Evolutionary conservation across 2,113 vertebrate genomes (phyloP).

Genomic region (Archocentrus centrarchus): DNA sequence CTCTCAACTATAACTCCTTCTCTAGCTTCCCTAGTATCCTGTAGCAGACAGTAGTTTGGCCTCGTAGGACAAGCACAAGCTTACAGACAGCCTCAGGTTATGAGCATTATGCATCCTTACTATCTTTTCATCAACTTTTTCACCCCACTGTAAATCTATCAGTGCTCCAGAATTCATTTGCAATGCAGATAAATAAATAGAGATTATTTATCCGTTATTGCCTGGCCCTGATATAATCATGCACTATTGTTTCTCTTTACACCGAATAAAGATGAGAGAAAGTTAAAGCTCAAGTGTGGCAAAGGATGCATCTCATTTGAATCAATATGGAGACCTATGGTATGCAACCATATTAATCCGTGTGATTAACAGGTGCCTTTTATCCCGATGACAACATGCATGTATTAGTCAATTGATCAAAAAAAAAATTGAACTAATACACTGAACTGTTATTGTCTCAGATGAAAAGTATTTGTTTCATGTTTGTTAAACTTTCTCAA

Average conservation of each 20-base stretch:
- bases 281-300: not conserved
- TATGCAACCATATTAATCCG: not conserved
- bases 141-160: not conserved
- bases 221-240: not conserved
- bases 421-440: not conserved
- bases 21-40: not conserved
- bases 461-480: not conserved
- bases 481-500: not conserved
- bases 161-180: constrained; percentile 33
- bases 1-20: not conserved
- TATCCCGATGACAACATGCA: not conserved
- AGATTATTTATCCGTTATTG: constrained; percentile 21
- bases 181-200: constrained; percentile 27
- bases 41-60: not conserved
- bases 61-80: constrained; percentile 15
- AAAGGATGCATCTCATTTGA: not conserved
- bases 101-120: not conserved
- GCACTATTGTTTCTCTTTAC: constrained; percentile 11
- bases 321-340: not conserved
- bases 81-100: constrained; percentile 14
- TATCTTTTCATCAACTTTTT: constrained; percentile 35
- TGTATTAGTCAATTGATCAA: not conserved
- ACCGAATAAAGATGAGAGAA: constrained; percentile 5
- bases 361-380: constrained; percentile 25
- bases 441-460: not conserved